Percentiles rank a stretch among this genome's conserved stretches.
These are phyloP conservation scores for Chlorops oryzae DNA, from an alignment of 1,140 invertebrate species.

Conservation along the genomic window DNA sequence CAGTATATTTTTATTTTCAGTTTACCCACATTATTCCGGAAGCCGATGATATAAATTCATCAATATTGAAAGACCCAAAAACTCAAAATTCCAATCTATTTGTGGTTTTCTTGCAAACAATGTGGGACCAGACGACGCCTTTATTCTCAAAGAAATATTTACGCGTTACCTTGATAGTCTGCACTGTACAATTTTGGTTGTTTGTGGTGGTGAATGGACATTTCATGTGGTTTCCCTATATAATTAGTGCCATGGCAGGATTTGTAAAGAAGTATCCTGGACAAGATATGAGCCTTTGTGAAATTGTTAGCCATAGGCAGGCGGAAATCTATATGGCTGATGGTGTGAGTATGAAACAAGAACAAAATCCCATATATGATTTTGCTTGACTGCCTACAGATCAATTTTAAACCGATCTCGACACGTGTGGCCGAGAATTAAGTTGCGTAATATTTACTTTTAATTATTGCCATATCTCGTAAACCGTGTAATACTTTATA, in stretches of 20 bases:
- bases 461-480: too few relatives aligned
- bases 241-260: constrained; percentile 3
- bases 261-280: not conserved
- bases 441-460: not conserved
- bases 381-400: not conserved
- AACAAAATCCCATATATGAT: too few relatives aligned
- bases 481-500: too few relatives aligned
- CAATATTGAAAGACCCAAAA: too few relatives aligned
- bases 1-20: too few relatives aligned
- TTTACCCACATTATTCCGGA: constrained; percentile 13
- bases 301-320: not conserved
- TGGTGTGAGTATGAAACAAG: too few relatives aligned
- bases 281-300: not conserved
- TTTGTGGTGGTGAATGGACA: constrained; percentile 15
- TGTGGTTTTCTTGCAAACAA: constrained; percentile 20
- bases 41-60: constrained; percentile 6
- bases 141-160: constrained; percentile 49
- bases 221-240: constrained; percentile 14
- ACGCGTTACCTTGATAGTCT: constrained; percentile 41
- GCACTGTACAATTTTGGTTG: constrained; percentile 8
- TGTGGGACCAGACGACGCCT: constrained; percentile 49
- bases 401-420: too few relatives aligned
- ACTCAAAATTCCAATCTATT: constrained; percentile 2
- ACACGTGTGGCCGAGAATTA: too few relatives aligned
- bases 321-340: not conserved